These are phyloP conservation scores for fruit fly (Drosophila melanogaster) DNA, from an alignment of 1,140 invertebrate genomes.

Conservation along the genomic window DNA sequence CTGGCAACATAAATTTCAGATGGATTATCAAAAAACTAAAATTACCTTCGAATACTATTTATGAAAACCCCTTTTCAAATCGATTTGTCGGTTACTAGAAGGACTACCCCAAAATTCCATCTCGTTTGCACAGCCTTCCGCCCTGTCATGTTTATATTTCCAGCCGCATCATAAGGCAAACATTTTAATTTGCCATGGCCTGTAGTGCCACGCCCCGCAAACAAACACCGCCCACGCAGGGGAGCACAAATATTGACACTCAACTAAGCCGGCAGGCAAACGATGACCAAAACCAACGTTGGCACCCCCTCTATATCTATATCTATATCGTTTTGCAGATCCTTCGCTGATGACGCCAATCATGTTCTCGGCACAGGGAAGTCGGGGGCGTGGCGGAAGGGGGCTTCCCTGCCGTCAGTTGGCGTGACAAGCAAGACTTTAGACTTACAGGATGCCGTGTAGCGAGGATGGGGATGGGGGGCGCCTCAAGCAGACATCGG, in stretches of 20 bases:
- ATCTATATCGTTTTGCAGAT: constrained; percentile 17
- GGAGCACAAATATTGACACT: constrained; percentile 72
- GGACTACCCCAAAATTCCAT: background rate
- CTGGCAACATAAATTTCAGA: too few relatives aligned
- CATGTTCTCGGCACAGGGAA: constrained; percentile 33
- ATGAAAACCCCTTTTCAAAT: constrained; percentile 3
- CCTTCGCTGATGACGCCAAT: constrained; percentile 52
- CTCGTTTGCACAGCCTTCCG: constrained; percentile 31
- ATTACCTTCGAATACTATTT: too few relatives aligned
- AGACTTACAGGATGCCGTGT: constrained; percentile 35
- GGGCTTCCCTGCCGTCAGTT: constrained; percentile 61
- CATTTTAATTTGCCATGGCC: constrained; percentile 70
- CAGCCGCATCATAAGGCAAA: constrained; percentile 73
- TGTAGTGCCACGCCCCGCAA: constrained; percentile 18
- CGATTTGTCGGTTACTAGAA: constrained; percentile 12
- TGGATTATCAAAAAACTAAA: background rate
- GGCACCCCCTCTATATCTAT: background rate
- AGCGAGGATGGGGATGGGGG: constrained; percentile 2
- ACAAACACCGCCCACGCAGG: constrained; percentile 5
- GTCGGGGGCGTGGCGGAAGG: background rate
- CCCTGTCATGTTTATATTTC: constrained; percentile 42
- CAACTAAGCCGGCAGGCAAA: constrained; percentile 61
- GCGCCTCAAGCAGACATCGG: constrained; percentile 60
- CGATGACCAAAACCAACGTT: constrained; percentile 53
- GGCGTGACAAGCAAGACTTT: constrained; percentile 72